A percentile compares a stretch with the other conserved stretches of the same genome.
phyloP scores from a whole-genome alignment of 2,113 vertebrate genomes.

The Lepus europaeus region DNA sequence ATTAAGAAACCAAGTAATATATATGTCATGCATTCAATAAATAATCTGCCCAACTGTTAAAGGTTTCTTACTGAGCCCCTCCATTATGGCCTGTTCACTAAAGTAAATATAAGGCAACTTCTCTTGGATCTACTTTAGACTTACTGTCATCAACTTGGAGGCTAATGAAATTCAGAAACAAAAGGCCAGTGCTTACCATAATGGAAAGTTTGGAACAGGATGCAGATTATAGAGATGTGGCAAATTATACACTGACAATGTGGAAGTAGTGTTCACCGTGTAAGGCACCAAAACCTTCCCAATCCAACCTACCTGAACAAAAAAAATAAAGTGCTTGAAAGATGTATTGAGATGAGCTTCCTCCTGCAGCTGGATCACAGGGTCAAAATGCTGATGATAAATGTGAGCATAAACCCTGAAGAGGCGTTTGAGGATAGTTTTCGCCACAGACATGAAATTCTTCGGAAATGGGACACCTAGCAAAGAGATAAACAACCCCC shows the following conservation, averaged over 20 bases:
- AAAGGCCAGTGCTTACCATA: not conserved
- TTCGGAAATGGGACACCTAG: constrained; percentile 91
- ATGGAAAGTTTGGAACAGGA: not conserved
- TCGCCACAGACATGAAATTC: constrained; percentile 93
- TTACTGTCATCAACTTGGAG: not conserved
- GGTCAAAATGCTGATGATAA: constrained; percentile 93
- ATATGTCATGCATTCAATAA: too few relatives aligned
- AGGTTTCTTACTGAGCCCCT: not conserved
- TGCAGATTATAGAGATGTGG: not conserved
- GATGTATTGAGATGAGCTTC: constrained; percentile 93
- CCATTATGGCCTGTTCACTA: not conserved
- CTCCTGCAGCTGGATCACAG: constrained; percentile 92
- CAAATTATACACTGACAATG: constrained; percentile 27
- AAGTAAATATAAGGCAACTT: constrained; percentile 10
- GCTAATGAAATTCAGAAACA: constrained; percentile 34
- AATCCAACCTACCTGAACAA: constrained; percentile 89
- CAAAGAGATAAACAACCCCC: constrained; percentile 59
- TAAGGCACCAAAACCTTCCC: not conserved
- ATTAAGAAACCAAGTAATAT: not conserved
- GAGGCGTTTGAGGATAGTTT: constrained; percentile 92
- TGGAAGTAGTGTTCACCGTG: not conserved
- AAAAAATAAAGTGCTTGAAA: constrained; percentile 94
- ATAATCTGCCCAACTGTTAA: not conserved
- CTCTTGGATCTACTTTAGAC: not conserved
- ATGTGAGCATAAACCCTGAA: constrained; percentile 93